These are phyloP conservation scores for Corapipo altera DNA, from an alignment of 2,113 vertebrate species.

Conservation along the genomic window DNA sequence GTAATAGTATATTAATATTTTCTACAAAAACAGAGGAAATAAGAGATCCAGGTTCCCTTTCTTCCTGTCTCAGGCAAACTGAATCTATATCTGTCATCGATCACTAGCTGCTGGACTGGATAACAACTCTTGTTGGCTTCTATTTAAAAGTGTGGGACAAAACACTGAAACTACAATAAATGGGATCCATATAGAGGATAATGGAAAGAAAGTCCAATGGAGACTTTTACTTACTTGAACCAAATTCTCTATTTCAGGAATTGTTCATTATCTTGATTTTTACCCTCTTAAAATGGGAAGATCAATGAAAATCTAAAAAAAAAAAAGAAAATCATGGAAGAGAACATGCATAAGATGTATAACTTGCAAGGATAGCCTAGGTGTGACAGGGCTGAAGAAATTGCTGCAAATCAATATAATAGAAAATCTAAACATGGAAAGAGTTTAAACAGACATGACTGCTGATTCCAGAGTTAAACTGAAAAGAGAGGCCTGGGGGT, in stretches of 20 bases:
- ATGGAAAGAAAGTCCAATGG: background rate
- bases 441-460: background rate
- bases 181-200: background rate
- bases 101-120: background rate
- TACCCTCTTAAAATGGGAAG: background rate
- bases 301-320: background rate
- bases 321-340: background rate
- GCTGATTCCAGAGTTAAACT: slow-evolving; percentile 21
- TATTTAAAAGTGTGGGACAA: background rate
- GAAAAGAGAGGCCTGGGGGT: slow-evolving; percentile 5
- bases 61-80: slow-evolving; percentile 15
- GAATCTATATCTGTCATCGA: slow-evolving; percentile 9
- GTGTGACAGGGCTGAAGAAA: background rate
- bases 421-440: background rate
- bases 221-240: background rate
- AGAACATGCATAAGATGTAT: background rate
- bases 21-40: background rate
- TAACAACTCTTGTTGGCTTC: background rate
- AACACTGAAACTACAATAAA: background rate
- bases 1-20: background rate
- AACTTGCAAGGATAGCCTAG: background rate
- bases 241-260: background rate
- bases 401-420: background rate
- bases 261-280: background rate
- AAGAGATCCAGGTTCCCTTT: background rate